Evolutionary conservation across 2,797 vertebrate species (phyloP).

Genomic region (Pseudochaenichthys georgianus): DNA sequence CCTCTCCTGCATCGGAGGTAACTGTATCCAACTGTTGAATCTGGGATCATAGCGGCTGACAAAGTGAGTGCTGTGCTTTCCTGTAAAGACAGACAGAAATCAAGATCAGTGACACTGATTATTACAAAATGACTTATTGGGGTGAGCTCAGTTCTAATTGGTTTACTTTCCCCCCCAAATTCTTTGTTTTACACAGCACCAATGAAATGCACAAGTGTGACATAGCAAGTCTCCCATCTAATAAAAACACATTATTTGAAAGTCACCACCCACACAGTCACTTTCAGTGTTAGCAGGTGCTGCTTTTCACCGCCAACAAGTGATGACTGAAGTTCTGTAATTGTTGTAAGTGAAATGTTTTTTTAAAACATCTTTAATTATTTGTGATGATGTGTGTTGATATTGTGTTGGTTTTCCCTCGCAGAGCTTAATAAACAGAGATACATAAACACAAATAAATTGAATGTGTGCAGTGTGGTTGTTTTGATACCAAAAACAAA

Average conservation of each 20-base stretch:
- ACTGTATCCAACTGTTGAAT: slow-evolving; percentile 99
- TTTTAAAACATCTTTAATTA: slow-evolving; percentile 8
- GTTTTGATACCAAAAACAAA: slow-evolving; percentile 13
- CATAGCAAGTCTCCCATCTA: slow-evolving; percentile 16
- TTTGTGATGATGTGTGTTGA: slow-evolving; percentile 10
- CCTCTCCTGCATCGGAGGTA: slow-evolving; percentile 99
- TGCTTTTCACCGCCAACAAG: slow-evolving; percentile 31
- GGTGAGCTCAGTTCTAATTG: neutral
- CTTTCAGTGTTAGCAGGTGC: slow-evolving; percentile 9
- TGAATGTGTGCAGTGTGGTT: neutral
- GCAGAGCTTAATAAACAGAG: slow-evolving; percentile 7
- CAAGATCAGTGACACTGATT: slow-evolving; percentile 7
- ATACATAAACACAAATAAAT: neutral
- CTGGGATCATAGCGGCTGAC: slow-evolving; percentile 98
- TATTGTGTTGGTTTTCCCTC: slow-evolving; percentile 10
- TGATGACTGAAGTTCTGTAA: slow-evolving; percentile 8
- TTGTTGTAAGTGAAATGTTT: too few species aligned
- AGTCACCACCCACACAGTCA: slow-evolving; percentile 25
- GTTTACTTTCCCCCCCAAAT: neutral
- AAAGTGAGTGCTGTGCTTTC: slow-evolving; percentile 99
- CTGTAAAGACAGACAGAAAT: slow-evolving; percentile 76
- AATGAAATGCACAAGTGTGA: slow-evolving; percentile 16
- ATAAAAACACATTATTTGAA: slow-evolving; percentile 16
- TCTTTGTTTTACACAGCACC: neutral
- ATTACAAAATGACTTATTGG: neutral